phyloP scores from a whole-genome alignment of 1,140 invertebrate species.

The Drosophila repleta region DNA sequence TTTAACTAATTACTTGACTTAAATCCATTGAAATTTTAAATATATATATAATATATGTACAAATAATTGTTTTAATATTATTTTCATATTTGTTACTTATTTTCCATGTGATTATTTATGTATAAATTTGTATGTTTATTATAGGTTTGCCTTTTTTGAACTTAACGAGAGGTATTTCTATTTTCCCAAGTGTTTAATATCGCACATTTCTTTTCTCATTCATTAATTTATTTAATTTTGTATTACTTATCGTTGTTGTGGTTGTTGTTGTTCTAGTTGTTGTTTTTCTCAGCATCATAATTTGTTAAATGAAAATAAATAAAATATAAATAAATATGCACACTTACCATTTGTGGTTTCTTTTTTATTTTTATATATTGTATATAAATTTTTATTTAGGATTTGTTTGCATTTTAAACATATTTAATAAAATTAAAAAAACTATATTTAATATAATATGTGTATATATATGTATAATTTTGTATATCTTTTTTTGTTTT shows the following conservation, averaged over 20 bases:
- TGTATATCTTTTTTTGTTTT: constrained; percentile 58
- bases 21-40: constrained; percentile 17
- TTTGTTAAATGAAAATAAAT: constrained; percentile 37
- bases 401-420: constrained; percentile 73
- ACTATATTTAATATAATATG: constrained; percentile 44
- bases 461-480: constrained; percentile 53
- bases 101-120: constrained; percentile 33
- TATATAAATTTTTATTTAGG: constrained; percentile 72
- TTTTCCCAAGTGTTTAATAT: constrained; percentile 82
- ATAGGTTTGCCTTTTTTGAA: constrained; percentile 74
- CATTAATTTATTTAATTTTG: constrained; percentile 38
- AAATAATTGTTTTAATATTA: constrained; percentile 27
- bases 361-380: constrained; percentile 55
- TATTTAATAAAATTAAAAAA: constrained; percentile 79
- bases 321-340: constrained; percentile 17
- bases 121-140: constrained; percentile 56
- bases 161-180: constrained; percentile 84
- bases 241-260: constrained; percentile 55
- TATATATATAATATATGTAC: constrained; percentile 16
- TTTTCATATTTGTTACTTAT: constrained; percentile 22
- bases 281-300: constrained; percentile 46
- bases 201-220: constrained; percentile 33
- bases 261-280: constrained; percentile 23
- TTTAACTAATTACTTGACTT: constrained; percentile 49
- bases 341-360: neutral